Percentiles rank a stretch among this genome's conserved stretches.
phyloP scores from a whole-genome alignment of 1,140 invertebrate genomes.

The Magallana ariakensis region DNA sequence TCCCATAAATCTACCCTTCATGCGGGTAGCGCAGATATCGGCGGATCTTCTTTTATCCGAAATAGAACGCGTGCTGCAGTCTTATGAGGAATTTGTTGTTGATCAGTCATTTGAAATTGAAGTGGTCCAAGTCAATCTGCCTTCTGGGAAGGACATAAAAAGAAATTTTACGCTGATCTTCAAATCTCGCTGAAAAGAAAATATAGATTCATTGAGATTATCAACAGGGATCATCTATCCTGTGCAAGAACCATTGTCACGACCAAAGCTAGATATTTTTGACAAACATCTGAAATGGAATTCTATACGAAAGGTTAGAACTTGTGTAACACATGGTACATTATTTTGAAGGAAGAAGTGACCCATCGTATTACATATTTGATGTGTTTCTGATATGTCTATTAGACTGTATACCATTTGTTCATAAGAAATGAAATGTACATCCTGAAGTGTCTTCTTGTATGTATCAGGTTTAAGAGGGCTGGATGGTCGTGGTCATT shows the following conservation, averaged over 20 bases:
- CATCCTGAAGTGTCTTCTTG: too few species aligned
- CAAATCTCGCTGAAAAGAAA: slow-evolving; percentile 45
- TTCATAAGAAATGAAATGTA: too few species aligned
- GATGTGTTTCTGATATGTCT: background rate
- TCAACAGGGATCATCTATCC: slow-evolving; percentile 53
- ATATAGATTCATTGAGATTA: slow-evolving; percentile 54
- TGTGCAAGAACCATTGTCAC: slow-evolving; percentile 57
- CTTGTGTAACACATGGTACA: background rate
- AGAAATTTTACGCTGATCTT: slow-evolving; percentile 45
- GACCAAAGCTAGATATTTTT: slow-evolving; percentile 40
- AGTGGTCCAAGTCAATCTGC: slow-evolving; percentile 47
- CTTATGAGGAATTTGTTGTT: slow-evolving; percentile 58
- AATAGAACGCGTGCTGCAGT: slow-evolving; percentile 54
- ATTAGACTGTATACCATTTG: too few species aligned
- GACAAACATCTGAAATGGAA: slow-evolving; percentile 52
- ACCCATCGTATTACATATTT: background rate
- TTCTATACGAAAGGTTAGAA: slow-evolving; percentile 43
- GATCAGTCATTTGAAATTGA: slow-evolving; percentile 55
- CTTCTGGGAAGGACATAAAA: slow-evolving; percentile 29
- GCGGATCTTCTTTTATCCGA: slow-evolving; percentile 50
- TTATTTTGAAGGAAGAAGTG: background rate
- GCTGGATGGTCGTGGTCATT: too few species aligned
- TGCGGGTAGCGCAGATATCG: slow-evolving; percentile 43
- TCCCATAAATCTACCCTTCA: slow-evolving; percentile 55
- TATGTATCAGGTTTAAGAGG: background rate